Conservation (phyloP, 2,113 vertebrate species). For the Elephas maximus region DNA sequence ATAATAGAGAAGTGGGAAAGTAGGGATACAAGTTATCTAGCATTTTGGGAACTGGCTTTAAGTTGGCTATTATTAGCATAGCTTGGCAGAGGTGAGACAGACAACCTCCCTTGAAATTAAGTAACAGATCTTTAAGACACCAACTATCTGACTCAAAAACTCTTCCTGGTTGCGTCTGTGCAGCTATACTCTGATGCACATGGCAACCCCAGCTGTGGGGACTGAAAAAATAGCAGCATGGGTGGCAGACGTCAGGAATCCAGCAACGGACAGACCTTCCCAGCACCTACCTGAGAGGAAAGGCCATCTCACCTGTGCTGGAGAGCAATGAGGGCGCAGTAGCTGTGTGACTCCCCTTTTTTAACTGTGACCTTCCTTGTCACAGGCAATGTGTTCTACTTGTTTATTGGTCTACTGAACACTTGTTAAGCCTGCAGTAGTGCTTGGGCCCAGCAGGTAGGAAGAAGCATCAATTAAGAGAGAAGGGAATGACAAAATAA, state of each 20-base stretch:
- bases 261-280: neutral
- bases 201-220: neutral
- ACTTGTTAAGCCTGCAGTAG: neutral
- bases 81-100: neutral
- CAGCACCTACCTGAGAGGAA: neutral
- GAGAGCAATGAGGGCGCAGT: neutral
- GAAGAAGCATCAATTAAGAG: neutral
- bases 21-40: neutral
- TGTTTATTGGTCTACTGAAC: neutral
- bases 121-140: neutral
- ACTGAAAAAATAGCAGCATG: rapidly evolving
- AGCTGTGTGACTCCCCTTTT: neutral
- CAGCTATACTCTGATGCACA: too few species aligned
- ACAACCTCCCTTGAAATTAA: too few species aligned
- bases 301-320: rapidly evolving
- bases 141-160: neutral
- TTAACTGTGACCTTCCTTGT: too few species aligned
- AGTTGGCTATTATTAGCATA: neutral
- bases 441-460: neutral
- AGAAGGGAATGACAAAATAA: neutral
- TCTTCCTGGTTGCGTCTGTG: neutral
- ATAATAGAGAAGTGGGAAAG: neutral
- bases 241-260: neutral
- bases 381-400: neutral
- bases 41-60: neutral